These are phyloP conservation scores for Neoniphon sammara DNA, from an alignment of 2,797 vertebrate species.

Conservation along the genomic window DNA sequence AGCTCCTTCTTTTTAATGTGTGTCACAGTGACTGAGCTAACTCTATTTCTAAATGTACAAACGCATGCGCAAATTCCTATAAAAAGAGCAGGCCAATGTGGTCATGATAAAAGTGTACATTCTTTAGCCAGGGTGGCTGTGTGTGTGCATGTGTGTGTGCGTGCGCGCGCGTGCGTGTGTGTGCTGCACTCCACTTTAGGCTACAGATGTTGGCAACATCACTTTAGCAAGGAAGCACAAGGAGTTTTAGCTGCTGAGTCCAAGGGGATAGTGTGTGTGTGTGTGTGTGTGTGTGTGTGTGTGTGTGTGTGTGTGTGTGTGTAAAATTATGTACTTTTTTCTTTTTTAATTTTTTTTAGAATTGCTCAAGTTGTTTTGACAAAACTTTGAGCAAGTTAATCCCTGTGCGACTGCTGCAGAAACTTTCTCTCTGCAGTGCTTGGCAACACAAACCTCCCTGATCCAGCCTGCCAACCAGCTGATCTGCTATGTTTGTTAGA, in stretches of 20 bases:
- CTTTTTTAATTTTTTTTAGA: constrained; percentile 16
- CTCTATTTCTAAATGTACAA: constrained; percentile 11
- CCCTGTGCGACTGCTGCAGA: constrained; percentile 27
- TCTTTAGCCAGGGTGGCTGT: not conserved
- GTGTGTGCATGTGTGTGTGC: constrained; percentile 5
- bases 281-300: not conserved
- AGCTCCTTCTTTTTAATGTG: too few relatives aligned
- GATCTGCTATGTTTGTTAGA: constrained; percentile 23
- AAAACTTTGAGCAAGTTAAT: constrained; percentile 50
- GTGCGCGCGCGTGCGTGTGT: too few relatives aligned
- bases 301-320: too few relatives aligned
- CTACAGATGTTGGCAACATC: constrained; percentile 24
- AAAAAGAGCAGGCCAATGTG: constrained; percentile 24
- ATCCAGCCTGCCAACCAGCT: constrained; percentile 29
- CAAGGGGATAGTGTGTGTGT: not conserved
- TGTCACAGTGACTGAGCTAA: too few relatives aligned
- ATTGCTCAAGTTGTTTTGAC: constrained; percentile 26
- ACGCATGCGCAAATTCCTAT: not conserved
- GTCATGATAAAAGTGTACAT: not conserved
- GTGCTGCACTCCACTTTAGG: constrained; percentile 30
- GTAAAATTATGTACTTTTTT: too few relatives aligned
- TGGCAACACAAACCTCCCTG: constrained; percentile 25
- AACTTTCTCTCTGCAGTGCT: constrained; percentile 35
- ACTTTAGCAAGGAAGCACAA: constrained; percentile 20
- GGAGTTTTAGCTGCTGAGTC: constrained; percentile 23